Conservation (phyloP, 2,797 vertebrate species). For the Sebastes miniatus region DNA sequence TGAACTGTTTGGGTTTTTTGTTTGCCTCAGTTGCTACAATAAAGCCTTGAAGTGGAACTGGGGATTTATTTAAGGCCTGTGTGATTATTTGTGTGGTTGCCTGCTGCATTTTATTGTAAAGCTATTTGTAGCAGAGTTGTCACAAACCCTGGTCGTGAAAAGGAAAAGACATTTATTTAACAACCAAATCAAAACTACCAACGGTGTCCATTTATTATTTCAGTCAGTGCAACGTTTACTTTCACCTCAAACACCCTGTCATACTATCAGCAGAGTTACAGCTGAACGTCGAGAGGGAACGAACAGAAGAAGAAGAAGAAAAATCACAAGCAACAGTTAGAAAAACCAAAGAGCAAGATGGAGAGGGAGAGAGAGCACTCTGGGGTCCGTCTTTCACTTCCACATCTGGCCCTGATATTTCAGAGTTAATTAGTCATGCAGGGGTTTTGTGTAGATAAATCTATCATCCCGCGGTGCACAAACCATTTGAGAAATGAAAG, state of each 20-base stretch:
- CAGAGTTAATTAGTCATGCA: constrained; percentile 99
- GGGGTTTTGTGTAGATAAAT: constrained; percentile 96
- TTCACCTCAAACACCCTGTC: constrained; percentile 58
- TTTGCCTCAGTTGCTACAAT: not conserved
- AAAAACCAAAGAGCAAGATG: constrained; percentile 43
- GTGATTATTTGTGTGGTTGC: not conserved
- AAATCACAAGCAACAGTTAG: constrained; percentile 59
- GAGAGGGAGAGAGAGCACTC: constrained; percentile 55
- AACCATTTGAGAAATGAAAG: constrained; percentile 99
- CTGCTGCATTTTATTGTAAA: not conserved
- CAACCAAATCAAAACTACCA: constrained; percentile 20
- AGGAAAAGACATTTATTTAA: constrained; percentile 30
- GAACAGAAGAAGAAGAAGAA: constrained; percentile 12
- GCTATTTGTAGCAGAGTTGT: not conserved
- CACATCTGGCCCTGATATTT: constrained; percentile 99
- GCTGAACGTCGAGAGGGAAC: not conserved
- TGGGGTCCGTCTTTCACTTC: constrained; percentile 91
- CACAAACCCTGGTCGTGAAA: not conserved
- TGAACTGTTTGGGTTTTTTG: not conserved
- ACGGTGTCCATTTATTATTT: constrained; percentile 18
- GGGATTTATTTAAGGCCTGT: constrained; percentile 7
- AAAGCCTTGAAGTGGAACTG: not conserved
- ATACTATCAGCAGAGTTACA: constrained; percentile 44
- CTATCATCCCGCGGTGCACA: constrained; percentile 95
- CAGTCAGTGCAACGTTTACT: constrained; percentile 49